A percentile compares a stretch with the other conserved stretches of the same genome.
phyloP scores from a whole-genome alignment of 2,113 vertebrate genomes.

The Siniperca knerii region DNA sequence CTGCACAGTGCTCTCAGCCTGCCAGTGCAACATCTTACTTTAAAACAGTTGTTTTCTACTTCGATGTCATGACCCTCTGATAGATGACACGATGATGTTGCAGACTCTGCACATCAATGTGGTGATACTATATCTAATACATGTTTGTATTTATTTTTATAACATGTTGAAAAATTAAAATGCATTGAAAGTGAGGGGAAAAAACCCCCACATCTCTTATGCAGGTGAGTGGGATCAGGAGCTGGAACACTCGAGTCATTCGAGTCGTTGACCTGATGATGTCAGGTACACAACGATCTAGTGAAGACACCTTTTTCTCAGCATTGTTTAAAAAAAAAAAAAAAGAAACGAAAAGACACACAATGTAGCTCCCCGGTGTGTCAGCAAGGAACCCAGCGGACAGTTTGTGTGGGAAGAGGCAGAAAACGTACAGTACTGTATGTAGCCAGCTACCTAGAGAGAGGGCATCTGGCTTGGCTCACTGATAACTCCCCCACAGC shows the following conservation, averaged over 20 bases:
- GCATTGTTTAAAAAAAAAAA: conserved; percentile 7
- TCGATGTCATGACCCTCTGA: not conserved
- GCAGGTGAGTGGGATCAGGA: not conserved
- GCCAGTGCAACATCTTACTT: conserved; percentile 39
- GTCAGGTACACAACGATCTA: not conserved
- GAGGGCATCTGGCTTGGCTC: conserved; percentile 78
- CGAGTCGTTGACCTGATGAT: conserved; percentile 3
- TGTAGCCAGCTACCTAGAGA: conserved; percentile 73
- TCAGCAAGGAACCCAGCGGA: conserved; percentile 50
- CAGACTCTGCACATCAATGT: not conserved
- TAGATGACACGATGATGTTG: not conserved
- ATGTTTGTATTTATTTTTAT: not conserved
- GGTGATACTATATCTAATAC: not conserved
- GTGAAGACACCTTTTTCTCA: conserved; percentile 19
- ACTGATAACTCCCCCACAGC: conserved; percentile 74
- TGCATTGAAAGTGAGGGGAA: not conserved
- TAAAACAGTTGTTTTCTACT: conserved; percentile 25
- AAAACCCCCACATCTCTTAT: not conserved
- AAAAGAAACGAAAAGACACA: conserved; percentile 6
- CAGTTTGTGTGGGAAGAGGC: conserved; percentile 67
- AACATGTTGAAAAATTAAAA: not conserved
- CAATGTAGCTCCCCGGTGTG: conserved; percentile 3
- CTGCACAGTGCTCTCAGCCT: conserved; percentile 39
- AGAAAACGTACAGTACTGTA: conserved; percentile 53
- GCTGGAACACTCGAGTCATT: not conserved